Evolutionary conservation across 2,797 vertebrate genomes (phyloP).

Genomic region (Gymnothorax javanicus): DNA sequence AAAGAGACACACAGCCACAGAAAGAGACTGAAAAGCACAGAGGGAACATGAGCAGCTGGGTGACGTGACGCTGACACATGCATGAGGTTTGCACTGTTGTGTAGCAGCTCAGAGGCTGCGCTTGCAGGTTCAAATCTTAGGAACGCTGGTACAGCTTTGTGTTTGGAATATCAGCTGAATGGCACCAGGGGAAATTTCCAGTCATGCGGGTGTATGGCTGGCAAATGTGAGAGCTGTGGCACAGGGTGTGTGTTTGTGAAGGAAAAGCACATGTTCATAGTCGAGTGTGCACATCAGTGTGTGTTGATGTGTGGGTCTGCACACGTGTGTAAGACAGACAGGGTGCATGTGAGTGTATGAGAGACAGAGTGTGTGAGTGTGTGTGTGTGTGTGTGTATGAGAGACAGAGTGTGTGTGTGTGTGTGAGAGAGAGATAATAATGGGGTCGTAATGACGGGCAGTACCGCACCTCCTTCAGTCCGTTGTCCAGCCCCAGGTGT

Average conservation of each 20-base stretch:
- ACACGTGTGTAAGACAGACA: too few species aligned
- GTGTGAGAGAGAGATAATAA: too few species aligned
- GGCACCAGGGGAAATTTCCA: not conserved
- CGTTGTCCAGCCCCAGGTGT: slow-evolving; percentile 81
- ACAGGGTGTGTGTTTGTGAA: not conserved
- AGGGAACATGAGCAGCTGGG: not conserved
- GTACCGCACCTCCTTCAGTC: slow-evolving; percentile 79
- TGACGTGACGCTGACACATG: not conserved
- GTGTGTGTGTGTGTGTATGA: not conserved
- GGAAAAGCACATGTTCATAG: too few species aligned
- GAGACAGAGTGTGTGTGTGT: not conserved
- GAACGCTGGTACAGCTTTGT: not conserved
- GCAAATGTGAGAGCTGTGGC: not conserved
- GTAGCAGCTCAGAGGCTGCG: not conserved
- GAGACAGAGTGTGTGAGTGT: too few species aligned
- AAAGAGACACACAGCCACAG: not conserved
- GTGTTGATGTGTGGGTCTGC: too few species aligned
- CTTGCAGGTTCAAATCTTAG: not conserved
- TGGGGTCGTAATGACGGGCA: slow-evolving; percentile 32
- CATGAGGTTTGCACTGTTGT: not conserved
- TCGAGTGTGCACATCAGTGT: too few species aligned
- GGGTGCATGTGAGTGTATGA: not conserved
- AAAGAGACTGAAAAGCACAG: not conserved
- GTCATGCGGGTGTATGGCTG: not conserved
- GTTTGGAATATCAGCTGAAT: too few species aligned